Evolutionary conservation across 2,888 invertebrate genomes (phyloP), one percentile per base, ranked within the genome.

Genomic region (Drosophila austrosaltans): DNA sequence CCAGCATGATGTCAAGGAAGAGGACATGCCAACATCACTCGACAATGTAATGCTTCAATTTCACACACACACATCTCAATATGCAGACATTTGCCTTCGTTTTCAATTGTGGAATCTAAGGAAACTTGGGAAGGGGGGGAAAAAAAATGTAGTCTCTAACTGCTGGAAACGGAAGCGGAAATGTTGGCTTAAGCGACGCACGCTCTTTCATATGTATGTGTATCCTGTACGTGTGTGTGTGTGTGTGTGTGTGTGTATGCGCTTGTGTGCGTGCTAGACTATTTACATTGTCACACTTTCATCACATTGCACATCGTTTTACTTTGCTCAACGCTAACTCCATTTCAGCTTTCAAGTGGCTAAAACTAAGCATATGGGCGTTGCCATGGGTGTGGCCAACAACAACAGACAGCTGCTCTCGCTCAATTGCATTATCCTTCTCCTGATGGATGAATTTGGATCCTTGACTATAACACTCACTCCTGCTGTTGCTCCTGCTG

Each of bases 1-100:
- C 32, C 63, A 58, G 53, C 54, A 48, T 39, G 56, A 68, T 68
- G 16, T 12, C 28, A 40, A 40, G 28, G 32, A 39, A 44, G 48
- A 53, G 69, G 53, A 57, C 60, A 77, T 68, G 75, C 53, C 72
- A 76, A 79, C 75, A 69, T 68, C 76, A 69, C 75, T 76, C 75
- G 75, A 79, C 80, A 82, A 72, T 78, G 75, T 76, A 76, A 82
- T 72, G 69, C 82, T 84, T 82, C 77, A 76, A 80, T 82, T 75
- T 76, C 63, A 62, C 62, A 54, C 62, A 59, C 2, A 32, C 32
- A 32, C 32, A 32, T 32, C 3, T 28, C 28, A 3, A 3, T 32
- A 36, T 36, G 22, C 36, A 39, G 32, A 58, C 10, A 68, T 61
- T 53, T 76, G 73, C 63, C 80, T 77, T 60, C 68, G 63, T 40